A percentile compares a stretch with the other conserved stretches of the same genome.
These are phyloP conservation scores for Trogon melanurus DNA, from an alignment of 2,113 vertebrate genomes.

Conservation along the genomic window DNA sequence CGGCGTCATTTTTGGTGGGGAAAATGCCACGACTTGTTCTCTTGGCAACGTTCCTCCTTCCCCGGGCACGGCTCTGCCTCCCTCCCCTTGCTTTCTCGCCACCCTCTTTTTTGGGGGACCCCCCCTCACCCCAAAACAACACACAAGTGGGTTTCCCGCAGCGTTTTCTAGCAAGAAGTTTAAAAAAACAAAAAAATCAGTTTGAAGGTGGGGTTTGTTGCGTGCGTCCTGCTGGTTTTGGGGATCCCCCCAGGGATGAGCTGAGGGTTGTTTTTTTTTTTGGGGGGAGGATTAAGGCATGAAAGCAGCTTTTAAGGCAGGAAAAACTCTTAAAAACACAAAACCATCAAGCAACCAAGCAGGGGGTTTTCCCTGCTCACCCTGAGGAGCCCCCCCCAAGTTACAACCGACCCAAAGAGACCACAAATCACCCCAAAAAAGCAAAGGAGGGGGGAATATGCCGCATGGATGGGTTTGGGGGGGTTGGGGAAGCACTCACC, in stretches of 20 bases:
- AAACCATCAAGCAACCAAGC: not conserved
- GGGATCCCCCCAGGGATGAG: not conserved
- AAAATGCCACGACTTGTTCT: not conserved
- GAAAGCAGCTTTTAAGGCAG: not conserved
- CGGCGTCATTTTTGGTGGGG: not conserved
- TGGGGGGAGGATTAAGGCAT: not conserved
- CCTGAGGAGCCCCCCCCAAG: not conserved
- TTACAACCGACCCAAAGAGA: not conserved
- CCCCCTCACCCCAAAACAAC: accelerated
- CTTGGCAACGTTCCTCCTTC: not conserved
- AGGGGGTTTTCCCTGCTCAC: not conserved
- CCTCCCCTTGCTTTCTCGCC: not conserved
- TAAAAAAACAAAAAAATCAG: no score
- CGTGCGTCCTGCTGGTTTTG: not conserved
- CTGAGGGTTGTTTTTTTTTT: not conserved
- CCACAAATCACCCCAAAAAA: not conserved
- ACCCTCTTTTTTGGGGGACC: not conserved
- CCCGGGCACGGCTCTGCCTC: not conserved
- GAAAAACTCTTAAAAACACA: not conserved
- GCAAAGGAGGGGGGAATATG: no score
- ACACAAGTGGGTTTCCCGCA: accelerated
- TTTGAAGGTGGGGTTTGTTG: not conserved
- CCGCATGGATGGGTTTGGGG: not conserved
- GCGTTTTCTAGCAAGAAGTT: not conserved
- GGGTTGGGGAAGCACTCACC: constrained; percentile 31